A percentile compares a stretch with the other conserved stretches of the same genome.
phyloP scores from a whole-genome alignment of 1,140 invertebrate species.

The Hypsibius dujardini region DNA sequence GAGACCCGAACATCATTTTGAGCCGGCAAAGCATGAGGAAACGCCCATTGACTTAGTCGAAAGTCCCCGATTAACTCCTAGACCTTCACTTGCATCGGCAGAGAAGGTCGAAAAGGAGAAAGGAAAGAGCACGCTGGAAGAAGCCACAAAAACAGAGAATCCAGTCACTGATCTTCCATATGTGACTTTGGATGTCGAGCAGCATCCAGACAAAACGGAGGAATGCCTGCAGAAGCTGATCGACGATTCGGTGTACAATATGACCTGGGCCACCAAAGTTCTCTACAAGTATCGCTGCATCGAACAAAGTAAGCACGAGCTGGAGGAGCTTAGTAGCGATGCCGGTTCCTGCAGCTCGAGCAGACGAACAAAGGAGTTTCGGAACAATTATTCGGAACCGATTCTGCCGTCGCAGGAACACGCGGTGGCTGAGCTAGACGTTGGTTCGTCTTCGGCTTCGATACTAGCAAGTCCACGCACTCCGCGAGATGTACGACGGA shows the following conservation, averaged over 20 bases:
- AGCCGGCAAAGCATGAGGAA: neutral
- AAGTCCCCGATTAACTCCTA: neutral
- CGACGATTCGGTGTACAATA: constrained; percentile 1
- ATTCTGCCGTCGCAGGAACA: too few species aligned
- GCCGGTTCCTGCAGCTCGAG: too few species aligned
- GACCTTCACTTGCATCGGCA: neutral
- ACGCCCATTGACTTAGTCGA: neutral
- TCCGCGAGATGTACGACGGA: too few species aligned
- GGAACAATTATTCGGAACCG: too few species aligned
- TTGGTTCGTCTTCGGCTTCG: too few species aligned
- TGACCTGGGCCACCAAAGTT: neutral
- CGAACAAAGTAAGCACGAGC: neutral
- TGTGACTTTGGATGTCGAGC: neutral
- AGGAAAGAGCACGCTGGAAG: neutral
- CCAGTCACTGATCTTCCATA: neutral
- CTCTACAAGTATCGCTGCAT: neutral
- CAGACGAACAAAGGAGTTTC: too few species aligned
- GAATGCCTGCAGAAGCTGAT: neutral
- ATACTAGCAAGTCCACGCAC: too few species aligned
- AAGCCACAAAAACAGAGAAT: neutral
- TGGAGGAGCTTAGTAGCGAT: neutral
- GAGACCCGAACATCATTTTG: neutral
- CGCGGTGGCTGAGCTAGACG: too few species aligned
- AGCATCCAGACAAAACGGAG: neutral
- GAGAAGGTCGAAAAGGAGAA: neutral